Evolutionary conservation across 1,140 invertebrate species (phyloP), one percentile per base, ranked within the genome.

Genomic region (Leptopilina boulardi): DNA sequence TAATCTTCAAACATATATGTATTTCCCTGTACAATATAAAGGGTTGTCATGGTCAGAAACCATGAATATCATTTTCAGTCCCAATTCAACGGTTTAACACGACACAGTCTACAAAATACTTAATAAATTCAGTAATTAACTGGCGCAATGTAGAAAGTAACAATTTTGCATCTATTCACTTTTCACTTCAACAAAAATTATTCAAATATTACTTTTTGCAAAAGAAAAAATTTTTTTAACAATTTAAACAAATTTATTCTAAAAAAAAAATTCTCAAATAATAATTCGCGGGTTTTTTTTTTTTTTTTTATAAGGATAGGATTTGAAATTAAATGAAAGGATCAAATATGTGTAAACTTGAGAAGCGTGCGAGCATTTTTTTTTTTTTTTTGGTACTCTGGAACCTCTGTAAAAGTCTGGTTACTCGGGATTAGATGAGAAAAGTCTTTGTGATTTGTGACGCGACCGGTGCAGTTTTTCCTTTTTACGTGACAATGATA

Each of bases 391-490:
- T 59, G 26, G 13, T 26, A 21, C 23, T 13, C 56, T 26, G 21
- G 56, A 59, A 59, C 13, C 21, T 13, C 21, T 59, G 56, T 59
- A 59, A 59, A 59, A 59, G 56, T 59, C 56, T 26, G 56, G 56
- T 59, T 26, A 59, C 11, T 26, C 13, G 56, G 56, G 56, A 59
- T 59, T 59, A 59, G 56, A 47, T 47, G 44, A 59, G 21, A 26
- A 59, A 59, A 59, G 56, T 59, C 56, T 59, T 59, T 26, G 56
- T 59, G 56, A 59, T 59, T 26, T 59, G 21, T 59, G 56, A 59
- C 10, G 21, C 56, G 19, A 11, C 56, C 26, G 10, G 56, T 59
- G 56, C 21, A 30, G 56, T 59, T 59, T 59, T 59, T 59, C 21
- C 21, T 59, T 23, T 0, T 59, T 3, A 13, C 23, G 19, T 26